Percentiles rank a stretch among this genome's conserved stretches.
phyloP scores from a whole-genome alignment of 1,140 invertebrate species.

The Hyposmocoma kahamanoa region DNA sequence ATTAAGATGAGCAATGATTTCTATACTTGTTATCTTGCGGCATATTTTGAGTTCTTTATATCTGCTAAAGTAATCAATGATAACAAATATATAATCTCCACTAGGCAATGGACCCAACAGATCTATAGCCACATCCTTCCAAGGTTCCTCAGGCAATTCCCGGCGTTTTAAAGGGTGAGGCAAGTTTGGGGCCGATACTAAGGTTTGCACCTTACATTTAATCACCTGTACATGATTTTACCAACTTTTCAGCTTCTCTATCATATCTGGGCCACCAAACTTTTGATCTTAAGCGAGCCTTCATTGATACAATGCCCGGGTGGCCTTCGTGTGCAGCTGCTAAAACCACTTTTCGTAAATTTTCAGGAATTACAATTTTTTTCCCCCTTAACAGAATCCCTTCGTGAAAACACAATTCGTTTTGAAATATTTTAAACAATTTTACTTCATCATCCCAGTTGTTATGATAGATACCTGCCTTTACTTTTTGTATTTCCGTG shows the following conservation, averaged over 20 bases:
- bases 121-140: no score
- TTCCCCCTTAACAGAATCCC: neutral
- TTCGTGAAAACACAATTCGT: neutral
- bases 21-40: conserved; percentile 6
- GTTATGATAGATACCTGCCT: neutral
- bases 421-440: neutral
- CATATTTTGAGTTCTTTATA: conserved; percentile 12
- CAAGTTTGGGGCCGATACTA: conserved; percentile 15
- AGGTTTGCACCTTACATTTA: conserved; percentile 51
- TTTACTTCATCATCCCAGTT: conserved; percentile 1
- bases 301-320: conserved; percentile 1
- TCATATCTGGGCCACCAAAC: conserved; percentile 1
- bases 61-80: conserved; percentile 7
- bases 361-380: neutral
- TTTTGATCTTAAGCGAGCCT: conserved; percentile 1
- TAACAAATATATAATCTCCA: conserved; percentile 16
- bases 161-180: conserved; percentile 19
- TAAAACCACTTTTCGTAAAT: neutral
- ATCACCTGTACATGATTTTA: conserved; percentile 20
- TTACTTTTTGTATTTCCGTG: neutral
- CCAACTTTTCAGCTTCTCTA: neutral
- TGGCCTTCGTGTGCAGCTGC: conserved; percentile 3
- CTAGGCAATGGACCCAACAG: conserved; percentile 18
- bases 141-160: conserved; percentile 16
- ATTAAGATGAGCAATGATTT: conserved; percentile 10